Percentiles rank a stretch among this genome's conserved stretches.
These are phyloP conservation scores for Atractosteus spatula DNA, from an alignment of 2,113 vertebrate species.

Conservation along the genomic window DNA sequence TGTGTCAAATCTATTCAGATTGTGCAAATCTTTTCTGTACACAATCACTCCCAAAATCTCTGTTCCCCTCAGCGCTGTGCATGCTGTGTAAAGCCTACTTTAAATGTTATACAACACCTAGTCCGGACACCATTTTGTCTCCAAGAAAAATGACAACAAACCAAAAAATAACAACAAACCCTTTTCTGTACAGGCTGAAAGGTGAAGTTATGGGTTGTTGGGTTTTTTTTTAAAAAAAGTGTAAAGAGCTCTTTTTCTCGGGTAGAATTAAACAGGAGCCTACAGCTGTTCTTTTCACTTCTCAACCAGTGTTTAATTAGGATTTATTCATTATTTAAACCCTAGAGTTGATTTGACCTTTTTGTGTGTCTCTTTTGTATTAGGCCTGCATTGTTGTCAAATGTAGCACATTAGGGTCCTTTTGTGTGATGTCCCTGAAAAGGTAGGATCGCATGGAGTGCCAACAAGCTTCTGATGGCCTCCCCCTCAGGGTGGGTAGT, in stretches of 20 bases:
- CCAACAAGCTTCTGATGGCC: slow-evolving; percentile 55
- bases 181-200: not conserved
- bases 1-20: too few relatives aligned
- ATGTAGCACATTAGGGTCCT: slow-evolving; percentile 30
- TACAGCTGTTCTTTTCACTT: not conserved
- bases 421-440: slow-evolving; percentile 44
- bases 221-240: not conserved
- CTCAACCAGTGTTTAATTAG: slow-evolving; percentile 18
- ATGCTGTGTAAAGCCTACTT: too few relatives aligned
- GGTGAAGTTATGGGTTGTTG: not conserved
- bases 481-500: slow-evolving; percentile 70
- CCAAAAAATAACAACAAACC: too few relatives aligned
- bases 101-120: too few relatives aligned
- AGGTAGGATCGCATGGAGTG: slow-evolving; percentile 58
- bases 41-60: too few relatives aligned
- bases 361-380: slow-evolving; percentile 25
- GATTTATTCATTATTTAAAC: slow-evolving; percentile 32
- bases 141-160: too few relatives aligned
- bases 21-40: too few relatives aligned
- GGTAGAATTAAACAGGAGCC: not conserved
- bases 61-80: too few relatives aligned
- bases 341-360: slow-evolving; percentile 35
- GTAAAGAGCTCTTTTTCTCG: not conserved
- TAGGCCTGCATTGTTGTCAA: slow-evolving; percentile 30
- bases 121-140: too few relatives aligned